Evolutionary conservation across 2,113 vertebrate species (phyloP).

Genomic region (Hipposideros armiger): DNA sequence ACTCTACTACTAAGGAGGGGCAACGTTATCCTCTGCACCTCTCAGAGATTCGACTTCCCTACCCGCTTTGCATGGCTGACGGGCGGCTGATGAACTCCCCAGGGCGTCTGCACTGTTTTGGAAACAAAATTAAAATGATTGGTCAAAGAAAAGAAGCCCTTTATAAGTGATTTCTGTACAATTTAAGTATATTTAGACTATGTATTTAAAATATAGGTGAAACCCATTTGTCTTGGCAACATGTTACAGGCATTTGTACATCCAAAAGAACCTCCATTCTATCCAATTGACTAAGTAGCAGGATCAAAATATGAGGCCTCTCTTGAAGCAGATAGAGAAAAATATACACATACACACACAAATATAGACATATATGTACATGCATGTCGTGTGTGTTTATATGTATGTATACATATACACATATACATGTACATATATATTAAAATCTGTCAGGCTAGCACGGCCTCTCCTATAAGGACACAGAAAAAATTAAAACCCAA

Average conservation of each 20-base stretch:
- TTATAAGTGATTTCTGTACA: neutral
- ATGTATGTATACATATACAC: neutral
- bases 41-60: constrained; percentile 7
- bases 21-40: neutral
- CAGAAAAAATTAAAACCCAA: neutral
- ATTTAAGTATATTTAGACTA: constrained; percentile 7
- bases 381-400: no score
- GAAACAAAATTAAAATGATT: constrained; percentile 40
- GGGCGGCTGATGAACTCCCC: neutral
- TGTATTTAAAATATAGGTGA: neutral
- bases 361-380: no score
- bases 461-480: neutral
- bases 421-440: no score
- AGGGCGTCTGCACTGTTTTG: constrained; percentile 15
- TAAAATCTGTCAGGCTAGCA: neutral
- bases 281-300: neutral
- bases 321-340: neutral
- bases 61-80: constrained; percentile 18
- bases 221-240: neutral
- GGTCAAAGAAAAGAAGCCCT: constrained; percentile 47
- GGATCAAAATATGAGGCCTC: neutral
- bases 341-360: no score
- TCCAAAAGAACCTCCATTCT: neutral
- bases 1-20: constrained; percentile 63
- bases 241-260: neutral